Conservation (phyloP, 1,140 invertebrate species). For the Drosophila jambulina region DNA sequence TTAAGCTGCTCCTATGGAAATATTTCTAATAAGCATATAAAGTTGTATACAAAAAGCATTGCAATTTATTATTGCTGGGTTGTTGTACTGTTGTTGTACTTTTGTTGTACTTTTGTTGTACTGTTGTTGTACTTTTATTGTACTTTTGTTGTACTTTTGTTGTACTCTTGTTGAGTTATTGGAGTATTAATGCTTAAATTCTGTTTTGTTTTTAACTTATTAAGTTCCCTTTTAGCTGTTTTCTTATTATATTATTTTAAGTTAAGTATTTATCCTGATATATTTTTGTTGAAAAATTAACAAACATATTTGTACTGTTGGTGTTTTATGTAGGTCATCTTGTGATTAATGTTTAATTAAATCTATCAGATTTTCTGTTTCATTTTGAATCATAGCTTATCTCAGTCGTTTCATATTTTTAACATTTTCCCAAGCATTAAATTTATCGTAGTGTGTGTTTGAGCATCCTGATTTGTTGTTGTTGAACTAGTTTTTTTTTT, state of each 20-base stretch:
- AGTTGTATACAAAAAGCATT: background rate
- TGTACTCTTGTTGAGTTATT: background rate
- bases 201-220: background rate
- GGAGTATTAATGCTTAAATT: background rate
- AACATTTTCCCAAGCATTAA: conserved; percentile 2
- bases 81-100: background rate
- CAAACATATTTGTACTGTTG: background rate
- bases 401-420: too few relatives aligned
- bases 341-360: too few relatives aligned
- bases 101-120: background rate
- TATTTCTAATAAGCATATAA: background rate
- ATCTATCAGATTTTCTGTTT: background rate
- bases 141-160: too few relatives aligned
- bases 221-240: background rate
- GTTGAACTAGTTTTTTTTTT: conserved; percentile 2
- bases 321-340: background rate
- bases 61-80: background rate
- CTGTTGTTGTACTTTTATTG: background rate
- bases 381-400: too few relatives aligned
- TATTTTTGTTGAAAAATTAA: background rate
- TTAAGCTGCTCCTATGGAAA: background rate
- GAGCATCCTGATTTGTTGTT: conserved; percentile 14
- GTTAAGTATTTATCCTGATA: background rate
- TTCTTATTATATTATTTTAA: background rate
- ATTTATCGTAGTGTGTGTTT: conserved; percentile 5